phyloP scores from a whole-genome alignment of 1,140 invertebrate species.

The Temnothorax nylanderi region DNA sequence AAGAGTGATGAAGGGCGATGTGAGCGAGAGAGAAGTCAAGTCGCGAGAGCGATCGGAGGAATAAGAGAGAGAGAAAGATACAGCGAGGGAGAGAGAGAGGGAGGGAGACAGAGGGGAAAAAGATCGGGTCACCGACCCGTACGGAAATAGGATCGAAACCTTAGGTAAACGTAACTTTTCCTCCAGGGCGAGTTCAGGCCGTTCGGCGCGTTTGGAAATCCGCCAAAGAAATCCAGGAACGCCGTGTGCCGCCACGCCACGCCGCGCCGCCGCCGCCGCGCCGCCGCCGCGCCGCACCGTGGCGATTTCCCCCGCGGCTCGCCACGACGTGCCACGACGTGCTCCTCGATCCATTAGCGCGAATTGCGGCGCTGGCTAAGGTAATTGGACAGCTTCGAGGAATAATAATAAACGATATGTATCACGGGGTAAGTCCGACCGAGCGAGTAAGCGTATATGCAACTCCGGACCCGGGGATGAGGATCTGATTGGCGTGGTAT shows the following conservation, averaged over 20 bases:
- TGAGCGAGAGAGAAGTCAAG: neutral
- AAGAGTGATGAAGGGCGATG: constrained; percentile 37
- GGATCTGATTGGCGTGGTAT: constrained; percentile 37
- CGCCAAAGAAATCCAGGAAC: constrained; percentile 81
- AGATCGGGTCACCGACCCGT: constrained; percentile 79
- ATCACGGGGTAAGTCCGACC: constrained; percentile 45
- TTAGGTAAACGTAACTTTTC: constrained; percentile 83
- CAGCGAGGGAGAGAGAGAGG: neutral
- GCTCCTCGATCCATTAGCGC: constrained; percentile 75
- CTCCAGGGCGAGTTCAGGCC: constrained; percentile 69
- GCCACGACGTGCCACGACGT: constrained; percentile 58
- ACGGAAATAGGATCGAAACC: constrained; percentile 82
- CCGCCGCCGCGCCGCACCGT: constrained; percentile 35
- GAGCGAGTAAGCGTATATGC: constrained; percentile 16
- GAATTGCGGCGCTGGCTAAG: constrained; percentile 70
- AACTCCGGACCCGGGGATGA: neutral
- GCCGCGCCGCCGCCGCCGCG: neutral
- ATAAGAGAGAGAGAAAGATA: constrained; percentile 2
- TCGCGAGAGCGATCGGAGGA: constrained; percentile 17
- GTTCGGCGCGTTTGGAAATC: constrained; percentile 80
- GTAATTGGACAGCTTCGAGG: constrained; percentile 75
- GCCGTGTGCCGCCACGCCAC: constrained; percentile 43
- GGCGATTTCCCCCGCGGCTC: constrained; percentile 72
- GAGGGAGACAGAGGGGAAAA: constrained; percentile 46
- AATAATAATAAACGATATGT: constrained; percentile 75